Evolutionary conservation across 1,140 invertebrate species (phyloP), one percentile per base, ranked within the genome.

Genomic region (Heliconius congener): DNA sequence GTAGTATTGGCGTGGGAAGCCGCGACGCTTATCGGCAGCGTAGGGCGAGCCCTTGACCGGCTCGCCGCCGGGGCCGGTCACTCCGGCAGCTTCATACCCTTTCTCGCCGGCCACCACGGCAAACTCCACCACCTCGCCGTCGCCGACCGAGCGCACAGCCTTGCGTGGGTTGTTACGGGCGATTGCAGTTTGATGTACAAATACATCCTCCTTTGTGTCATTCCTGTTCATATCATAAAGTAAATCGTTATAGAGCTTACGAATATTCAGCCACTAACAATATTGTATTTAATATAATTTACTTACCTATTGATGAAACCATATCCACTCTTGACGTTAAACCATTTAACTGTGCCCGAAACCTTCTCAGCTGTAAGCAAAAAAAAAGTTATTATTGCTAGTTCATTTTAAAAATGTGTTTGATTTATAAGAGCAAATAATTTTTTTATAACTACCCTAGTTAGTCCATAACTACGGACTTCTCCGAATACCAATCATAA

Each of bases 261-360:
- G 23, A 57, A 57, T 23, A 57, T 57, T n/a, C 55, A 57, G 13
- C 42, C 13, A 57, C 55, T 57, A 23, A 57, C 8, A 57, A 57
- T 57, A 9, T 8, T 23, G 8, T n/a, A 5, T 23, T 57, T 23
- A 57, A 57, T 57, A 30, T 30, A 30, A 66, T 30, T 23, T 66
- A 13, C 27, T 82, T 90, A 97, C 97, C 97, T 97, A 95, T 99
- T 99, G 95, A 99, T 99, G 95, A 99, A 99, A 90, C 99, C 99
- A 96, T 99, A 99, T 95, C 99, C 99, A 96, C 98, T 99, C 96
- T 99, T 99, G 66, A 99, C 99, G 95, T 99, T 99, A 96, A 99
- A 99, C 98, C 98, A 99, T 95, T 99, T 99, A 23, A 99, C 98
- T 87, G 97, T 98, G 90, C 98, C 98, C 91, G 96, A 97, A 90